phyloP scores from a whole-genome alignment of 2,888 invertebrate genomes.

The Bhutanitis thaidina region DNA sequence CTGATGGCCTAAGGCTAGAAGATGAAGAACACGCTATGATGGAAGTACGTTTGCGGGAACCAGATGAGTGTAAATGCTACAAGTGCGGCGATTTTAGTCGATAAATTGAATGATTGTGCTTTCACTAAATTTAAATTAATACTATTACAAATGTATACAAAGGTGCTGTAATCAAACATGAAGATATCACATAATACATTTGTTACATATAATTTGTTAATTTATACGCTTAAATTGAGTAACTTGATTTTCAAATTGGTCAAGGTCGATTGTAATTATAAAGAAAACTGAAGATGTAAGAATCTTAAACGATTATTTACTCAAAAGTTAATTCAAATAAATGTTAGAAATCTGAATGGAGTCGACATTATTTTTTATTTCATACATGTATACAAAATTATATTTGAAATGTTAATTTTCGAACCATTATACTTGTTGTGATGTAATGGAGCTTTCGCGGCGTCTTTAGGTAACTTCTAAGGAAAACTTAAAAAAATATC shows the following conservation, averaged over 20 bases:
- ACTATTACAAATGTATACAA: background rate
- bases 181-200: background rate
- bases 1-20: conserved; percentile 89
- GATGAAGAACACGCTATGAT: conserved; percentile 85
- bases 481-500: too few species aligned
- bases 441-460: too few species aligned
- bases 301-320: too few species aligned
- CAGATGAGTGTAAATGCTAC: conserved; percentile 93
- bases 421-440: too few species aligned
- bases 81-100: conserved; percentile 91
- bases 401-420: too few species aligned
- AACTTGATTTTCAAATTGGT: background rate
- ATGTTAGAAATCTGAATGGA: too few species aligned
- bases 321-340: too few species aligned
- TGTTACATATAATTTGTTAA: background rate
- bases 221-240: background rate
- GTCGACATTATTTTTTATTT: too few species aligned
- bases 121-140: background rate
- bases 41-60: conserved; percentile 91
- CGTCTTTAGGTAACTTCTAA: too few species aligned
- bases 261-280: background rate
- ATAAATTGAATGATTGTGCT: background rate
- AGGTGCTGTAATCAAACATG: background rate
- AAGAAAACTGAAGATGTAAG: too few species aligned
- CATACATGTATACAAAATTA: too few species aligned